Evolutionary conservation across 2,113 vertebrate species (phyloP).

Genomic region (Rhipidura dahli): DNA sequence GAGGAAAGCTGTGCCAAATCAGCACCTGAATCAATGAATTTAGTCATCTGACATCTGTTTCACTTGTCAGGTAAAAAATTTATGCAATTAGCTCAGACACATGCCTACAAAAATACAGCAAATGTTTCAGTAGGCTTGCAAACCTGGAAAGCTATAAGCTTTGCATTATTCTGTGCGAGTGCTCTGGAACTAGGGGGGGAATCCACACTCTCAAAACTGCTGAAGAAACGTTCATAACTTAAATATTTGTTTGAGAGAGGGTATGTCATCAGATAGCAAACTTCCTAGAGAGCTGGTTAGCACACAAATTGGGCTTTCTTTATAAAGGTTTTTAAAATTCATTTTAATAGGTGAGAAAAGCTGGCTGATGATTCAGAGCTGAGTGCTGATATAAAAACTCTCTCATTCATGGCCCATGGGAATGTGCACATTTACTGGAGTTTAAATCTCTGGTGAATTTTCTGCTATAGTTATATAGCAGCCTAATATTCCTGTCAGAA

Average conservation of each 20-base stretch:
- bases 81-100: background rate
- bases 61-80: background rate
- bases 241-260: background rate
- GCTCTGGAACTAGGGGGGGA: background rate
- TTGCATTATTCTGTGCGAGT: background rate
- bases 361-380: background rate
- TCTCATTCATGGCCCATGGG: background rate
- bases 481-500: slow-evolving; percentile 44
- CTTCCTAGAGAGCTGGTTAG: background rate
- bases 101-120: background rate
- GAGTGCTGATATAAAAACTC: background rate
- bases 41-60: background rate
- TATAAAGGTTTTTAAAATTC: background rate
- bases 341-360: background rate
- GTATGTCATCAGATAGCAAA: background rate
- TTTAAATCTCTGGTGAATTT: slow-evolving; percentile 49
- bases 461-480: background rate
- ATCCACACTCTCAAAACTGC: background rate
- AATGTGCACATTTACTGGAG: slow-evolving; percentile 7
- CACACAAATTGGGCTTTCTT: background rate
- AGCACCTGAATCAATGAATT: background rate
- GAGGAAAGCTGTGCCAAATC: background rate
- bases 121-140: background rate
- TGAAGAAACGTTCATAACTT: background rate
- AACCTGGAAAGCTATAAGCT: background rate